Percentiles rank a stretch among this genome's conserved stretches.
Conservation (phyloP, 2,888 invertebrate species). For the Microplitis deprimator region DNA sequence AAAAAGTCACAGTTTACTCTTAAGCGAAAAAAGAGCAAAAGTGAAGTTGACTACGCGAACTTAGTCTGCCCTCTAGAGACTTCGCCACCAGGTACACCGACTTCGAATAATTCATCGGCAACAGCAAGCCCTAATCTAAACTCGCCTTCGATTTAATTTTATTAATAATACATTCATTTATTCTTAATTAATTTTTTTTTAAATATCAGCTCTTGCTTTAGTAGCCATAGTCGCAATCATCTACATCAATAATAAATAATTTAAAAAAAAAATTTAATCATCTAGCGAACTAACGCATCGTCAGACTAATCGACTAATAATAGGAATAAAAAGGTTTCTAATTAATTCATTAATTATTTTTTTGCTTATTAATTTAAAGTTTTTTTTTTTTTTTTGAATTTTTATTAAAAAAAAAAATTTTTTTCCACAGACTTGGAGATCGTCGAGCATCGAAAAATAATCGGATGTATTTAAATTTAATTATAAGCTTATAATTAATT, state of each 20-base stretch:
- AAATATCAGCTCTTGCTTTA: neutral
- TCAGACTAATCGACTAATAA: neutral
- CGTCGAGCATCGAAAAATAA: slow-evolving; percentile 60
- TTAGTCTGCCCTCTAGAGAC: slow-evolving; percentile 87
- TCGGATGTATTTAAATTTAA: slow-evolving; percentile 63
- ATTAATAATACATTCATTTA: slow-evolving; percentile 45
- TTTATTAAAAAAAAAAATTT: slow-evolving; percentile 17
- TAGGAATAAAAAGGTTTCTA: neutral
- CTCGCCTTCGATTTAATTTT: slow-evolving; percentile 68
- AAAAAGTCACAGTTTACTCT: slow-evolving; percentile 91
- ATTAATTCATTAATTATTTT: slow-evolving; percentile 21
- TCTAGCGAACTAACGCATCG: slow-evolving; percentile 3
- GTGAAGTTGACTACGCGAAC: slow-evolving; percentile 87
- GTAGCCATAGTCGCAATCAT: neutral
- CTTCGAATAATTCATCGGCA: slow-evolving; percentile 64
- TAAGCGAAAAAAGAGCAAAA: slow-evolving; percentile 86
- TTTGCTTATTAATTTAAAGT: slow-evolving; percentile 34
- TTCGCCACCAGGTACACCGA: slow-evolving; percentile 71
- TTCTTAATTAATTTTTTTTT: slow-evolving; percentile 18
- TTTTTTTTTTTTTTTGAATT: slow-evolving; percentile 22
- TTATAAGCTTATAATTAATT: neutral
- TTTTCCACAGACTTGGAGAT: slow-evolving; percentile 62
- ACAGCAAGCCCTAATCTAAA: slow-evolving; percentile 69
- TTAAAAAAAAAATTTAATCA: neutral
- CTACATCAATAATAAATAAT: neutral